Evolutionary conservation across 2,888 invertebrate genomes (phyloP).

Genomic region (Caenorhabditis angaria): DNA sequence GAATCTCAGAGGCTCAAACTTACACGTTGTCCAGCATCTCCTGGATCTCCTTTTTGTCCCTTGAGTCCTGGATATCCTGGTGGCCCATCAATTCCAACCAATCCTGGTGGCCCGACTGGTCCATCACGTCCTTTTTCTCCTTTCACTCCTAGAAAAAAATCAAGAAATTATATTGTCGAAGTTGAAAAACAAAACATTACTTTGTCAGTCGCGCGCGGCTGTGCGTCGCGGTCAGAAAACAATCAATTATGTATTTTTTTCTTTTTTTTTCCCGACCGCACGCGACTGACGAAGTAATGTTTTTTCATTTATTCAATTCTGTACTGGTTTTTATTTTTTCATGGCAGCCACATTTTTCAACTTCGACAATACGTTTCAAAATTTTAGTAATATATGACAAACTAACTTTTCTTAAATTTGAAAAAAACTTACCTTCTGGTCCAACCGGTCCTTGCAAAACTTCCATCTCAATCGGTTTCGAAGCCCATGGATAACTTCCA

Average conservation of each 20-base stretch:
- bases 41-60: slow-evolving; percentile 62
- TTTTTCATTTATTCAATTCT: too few species aligned
- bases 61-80: slow-evolving; percentile 67
- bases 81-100: slow-evolving; percentile 63
- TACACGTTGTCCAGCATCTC: slow-evolving; percentile 62
- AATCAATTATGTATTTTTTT: too few species aligned
- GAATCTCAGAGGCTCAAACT: neutral
- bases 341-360: too few species aligned
- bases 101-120: slow-evolving; percentile 63
- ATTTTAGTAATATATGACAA: neutral
- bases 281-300: too few species aligned
- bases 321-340: too few species aligned
- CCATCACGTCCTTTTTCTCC: slow-evolving; percentile 68
- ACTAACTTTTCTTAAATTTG: neutral
- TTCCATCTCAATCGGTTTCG: slow-evolving; percentile 66
- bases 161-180: neutral
- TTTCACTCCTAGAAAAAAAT: slow-evolving; percentile 56
- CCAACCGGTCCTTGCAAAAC: slow-evolving; percentile 68
- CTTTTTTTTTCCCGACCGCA: too few species aligned
- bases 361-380: neutral
- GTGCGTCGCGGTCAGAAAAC: too few species aligned
- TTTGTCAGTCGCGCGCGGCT: too few species aligned
- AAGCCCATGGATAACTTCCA: slow-evolving; percentile 64
- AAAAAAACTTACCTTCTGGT: slow-evolving; percentile 37
- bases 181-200: too few species aligned